Conservation (phyloP, 2,113 vertebrate genomes). For the Pleuronectes platessa region DNA sequence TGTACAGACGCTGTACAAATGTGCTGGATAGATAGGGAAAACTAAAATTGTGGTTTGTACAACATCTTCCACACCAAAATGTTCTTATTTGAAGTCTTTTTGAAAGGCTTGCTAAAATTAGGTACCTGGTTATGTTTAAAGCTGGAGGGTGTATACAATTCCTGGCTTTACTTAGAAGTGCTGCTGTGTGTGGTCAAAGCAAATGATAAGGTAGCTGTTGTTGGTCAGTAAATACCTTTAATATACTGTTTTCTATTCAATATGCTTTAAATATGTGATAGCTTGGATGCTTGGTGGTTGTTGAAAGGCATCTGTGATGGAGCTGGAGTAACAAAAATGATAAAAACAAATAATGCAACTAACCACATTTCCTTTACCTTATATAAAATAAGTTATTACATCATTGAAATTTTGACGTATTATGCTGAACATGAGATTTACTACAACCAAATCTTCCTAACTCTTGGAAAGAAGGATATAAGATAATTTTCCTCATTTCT, state of each 20-base stretch:
- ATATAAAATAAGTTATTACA: not conserved
- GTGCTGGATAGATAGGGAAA: no score
- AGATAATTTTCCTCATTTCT: not conserved
- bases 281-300: not conserved
- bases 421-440: not conserved
- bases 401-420: not conserved
- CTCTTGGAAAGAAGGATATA: not conserved
- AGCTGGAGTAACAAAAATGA: not conserved
- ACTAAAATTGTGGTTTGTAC: no score
- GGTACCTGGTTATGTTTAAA: conserved; percentile 5
- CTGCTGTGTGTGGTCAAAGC: not conserved
- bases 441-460: no score
- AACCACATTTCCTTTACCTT: not conserved
- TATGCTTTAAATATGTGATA: not conserved
- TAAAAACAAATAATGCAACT: not conserved
- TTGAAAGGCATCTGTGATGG: not conserved
- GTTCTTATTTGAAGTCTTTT: not conserved
- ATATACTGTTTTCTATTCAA: not conserved
- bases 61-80: not conserved
- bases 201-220: not conserved
- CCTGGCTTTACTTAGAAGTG: not conserved
- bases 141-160: not conserved
- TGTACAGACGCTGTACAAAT: not conserved
- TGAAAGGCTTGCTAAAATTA: not conserved
- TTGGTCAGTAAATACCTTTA: not conserved